Evolutionary conservation across 2,113 vertebrate genomes (phyloP).

Genomic region (Pagrus major): DNA sequence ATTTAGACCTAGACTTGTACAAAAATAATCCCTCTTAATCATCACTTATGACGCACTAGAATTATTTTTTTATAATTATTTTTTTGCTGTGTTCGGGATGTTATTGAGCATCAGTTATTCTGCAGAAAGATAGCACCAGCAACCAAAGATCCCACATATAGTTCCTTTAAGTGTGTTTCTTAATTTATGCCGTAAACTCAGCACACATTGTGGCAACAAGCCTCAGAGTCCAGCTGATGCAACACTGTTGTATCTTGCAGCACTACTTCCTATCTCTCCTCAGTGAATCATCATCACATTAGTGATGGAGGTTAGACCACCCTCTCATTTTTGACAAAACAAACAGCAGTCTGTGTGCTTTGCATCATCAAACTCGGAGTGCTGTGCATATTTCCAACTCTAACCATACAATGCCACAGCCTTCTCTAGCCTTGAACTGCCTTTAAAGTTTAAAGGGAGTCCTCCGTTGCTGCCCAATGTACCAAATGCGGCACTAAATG

Average conservation of each 20-base stretch:
- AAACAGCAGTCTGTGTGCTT: neutral
- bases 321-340: slow-evolving; percentile 33
- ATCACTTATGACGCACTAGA: too few species aligned
- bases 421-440: slow-evolving; percentile 18
- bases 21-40: too few species aligned
- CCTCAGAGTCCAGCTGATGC: slow-evolving; percentile 29
- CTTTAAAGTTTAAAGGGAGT: slow-evolving; percentile 75
- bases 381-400: slow-evolving; percentile 33
- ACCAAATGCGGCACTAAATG: slow-evolving; percentile 80
- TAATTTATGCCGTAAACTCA: neutral
- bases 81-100: too few species aligned
- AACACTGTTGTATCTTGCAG: slow-evolving; percentile 24
- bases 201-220: neutral
- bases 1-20: too few species aligned
- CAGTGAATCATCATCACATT: neutral
- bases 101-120: too few species aligned
- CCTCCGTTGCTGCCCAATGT: slow-evolving; percentile 68
- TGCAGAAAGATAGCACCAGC: too few species aligned
- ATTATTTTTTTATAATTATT: too few species aligned
- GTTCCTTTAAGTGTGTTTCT: neutral
- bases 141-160: too few species aligned
- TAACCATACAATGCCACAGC: slow-evolving; percentile 20
- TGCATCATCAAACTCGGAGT: slow-evolving; percentile 37
- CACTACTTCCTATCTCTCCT: slow-evolving; percentile 20
- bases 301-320: slow-evolving; percentile 17